Evolutionary conservation across 2,797 vertebrate species (phyloP).

Genomic region (Melopsittacus undulatus): DNA sequence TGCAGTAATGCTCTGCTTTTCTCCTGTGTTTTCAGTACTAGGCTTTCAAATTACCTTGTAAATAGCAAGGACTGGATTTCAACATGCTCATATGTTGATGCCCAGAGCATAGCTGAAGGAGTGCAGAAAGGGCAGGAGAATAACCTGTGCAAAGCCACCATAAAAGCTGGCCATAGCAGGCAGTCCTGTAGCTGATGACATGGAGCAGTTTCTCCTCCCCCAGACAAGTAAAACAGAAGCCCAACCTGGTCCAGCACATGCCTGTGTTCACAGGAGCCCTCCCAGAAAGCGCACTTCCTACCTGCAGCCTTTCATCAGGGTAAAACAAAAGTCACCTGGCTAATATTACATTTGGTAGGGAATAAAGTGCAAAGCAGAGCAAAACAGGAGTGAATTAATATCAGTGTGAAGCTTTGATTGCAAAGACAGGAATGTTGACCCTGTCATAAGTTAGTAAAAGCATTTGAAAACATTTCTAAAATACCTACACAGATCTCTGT

Average conservation of each 20-base stretch:
- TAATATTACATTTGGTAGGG: neutral
- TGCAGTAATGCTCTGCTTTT: neutral
- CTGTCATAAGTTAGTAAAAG: neutral
- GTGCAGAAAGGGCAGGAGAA: neutral
- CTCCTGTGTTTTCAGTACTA: neutral
- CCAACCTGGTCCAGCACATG: neutral
- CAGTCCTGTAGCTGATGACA: neutral
- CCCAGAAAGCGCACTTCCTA: neutral
- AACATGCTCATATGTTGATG: accelerated
- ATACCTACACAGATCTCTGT: neutral
- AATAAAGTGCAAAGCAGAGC: neutral
- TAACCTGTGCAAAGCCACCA: neutral
- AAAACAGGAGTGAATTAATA: neutral
- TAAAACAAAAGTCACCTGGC: too few relatives aligned
- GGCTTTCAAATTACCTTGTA: neutral
- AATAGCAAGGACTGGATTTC: neutral
- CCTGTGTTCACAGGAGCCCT: neutral
- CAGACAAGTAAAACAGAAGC: neutral
- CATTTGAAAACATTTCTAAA: neutral
- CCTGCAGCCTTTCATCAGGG: neutral
- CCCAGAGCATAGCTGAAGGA: neutral
- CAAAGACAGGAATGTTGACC: neutral
- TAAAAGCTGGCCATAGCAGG: neutral
- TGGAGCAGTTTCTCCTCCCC: neutral
- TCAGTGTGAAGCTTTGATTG: neutral